Evolutionary conservation across 1,140 invertebrate species (phyloP).

Genomic region (Drosophila willistoni): DNA sequence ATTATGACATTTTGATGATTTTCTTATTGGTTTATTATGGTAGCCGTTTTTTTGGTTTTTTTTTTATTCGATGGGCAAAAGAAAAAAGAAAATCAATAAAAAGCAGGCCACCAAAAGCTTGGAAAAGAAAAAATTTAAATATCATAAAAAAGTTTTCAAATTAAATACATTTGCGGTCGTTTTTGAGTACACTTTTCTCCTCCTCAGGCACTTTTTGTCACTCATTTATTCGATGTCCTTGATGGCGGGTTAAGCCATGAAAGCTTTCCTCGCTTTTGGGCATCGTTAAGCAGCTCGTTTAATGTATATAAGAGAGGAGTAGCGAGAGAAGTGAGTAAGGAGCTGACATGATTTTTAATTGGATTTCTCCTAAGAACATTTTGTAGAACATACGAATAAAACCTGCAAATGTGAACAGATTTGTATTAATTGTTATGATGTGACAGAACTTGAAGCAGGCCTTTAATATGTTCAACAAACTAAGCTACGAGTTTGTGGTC

Average conservation of each 20-base stretch:
- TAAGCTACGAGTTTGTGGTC: too few relatives aligned
- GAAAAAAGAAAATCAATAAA: slow-evolving; percentile 36
- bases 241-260: slow-evolving; percentile 39
- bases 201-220: slow-evolving; percentile 35
- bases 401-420: slow-evolving; percentile 23
- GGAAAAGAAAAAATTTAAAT: slow-evolving; percentile 36
- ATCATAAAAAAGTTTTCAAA: slow-evolving; percentile 48
- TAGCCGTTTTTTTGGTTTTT: slow-evolving; percentile 32
- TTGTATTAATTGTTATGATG: slow-evolving; percentile 23
- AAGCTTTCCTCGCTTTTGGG: slow-evolving; percentile 46
- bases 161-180: slow-evolving; percentile 53
- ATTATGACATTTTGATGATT: slow-evolving; percentile 82
- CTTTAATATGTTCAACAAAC: too few relatives aligned
- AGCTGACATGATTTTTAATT: slow-evolving; percentile 65
- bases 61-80: background rate
- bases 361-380: slow-evolving; percentile 47
- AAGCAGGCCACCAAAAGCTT: slow-evolving; percentile 7
- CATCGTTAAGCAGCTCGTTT: slow-evolving; percentile 36
- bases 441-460: background rate
- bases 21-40: slow-evolving; percentile 78
- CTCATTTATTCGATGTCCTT: slow-evolving; percentile 51
- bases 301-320: background rate
- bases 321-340: background rate
- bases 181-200: slow-evolving; percentile 2
- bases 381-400: slow-evolving; percentile 44